Evolutionary conservation across 2,797 vertebrate genomes (phyloP).

Genomic region (Delichon dasypus): DNA sequence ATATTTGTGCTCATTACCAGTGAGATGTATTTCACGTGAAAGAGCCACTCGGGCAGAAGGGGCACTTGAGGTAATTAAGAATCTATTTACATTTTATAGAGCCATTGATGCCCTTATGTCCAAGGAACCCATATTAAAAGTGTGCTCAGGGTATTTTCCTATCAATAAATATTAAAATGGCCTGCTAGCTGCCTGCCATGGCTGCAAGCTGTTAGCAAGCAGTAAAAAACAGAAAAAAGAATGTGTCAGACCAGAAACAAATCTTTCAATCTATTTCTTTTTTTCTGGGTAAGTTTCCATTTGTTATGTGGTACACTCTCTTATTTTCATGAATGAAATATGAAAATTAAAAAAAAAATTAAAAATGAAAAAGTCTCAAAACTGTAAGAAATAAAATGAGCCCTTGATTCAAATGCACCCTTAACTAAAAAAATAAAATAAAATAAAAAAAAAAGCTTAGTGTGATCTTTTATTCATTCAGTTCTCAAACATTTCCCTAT

Average conservation of each 20-base stretch:
- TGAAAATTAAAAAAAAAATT: neutral
- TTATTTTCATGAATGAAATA: neutral
- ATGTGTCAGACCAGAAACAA: neutral
- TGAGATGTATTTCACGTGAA: conserved; percentile 60
- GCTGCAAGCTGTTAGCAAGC: neutral
- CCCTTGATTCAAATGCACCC: neutral
- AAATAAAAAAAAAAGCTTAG: neutral
- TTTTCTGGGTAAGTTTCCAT: neutral
- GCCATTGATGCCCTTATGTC: conserved; percentile 59
- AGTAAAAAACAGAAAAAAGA: conserved; percentile 22
- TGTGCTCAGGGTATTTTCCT: conserved; percentile 48
- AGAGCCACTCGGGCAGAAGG: conserved; percentile 69
- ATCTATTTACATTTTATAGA: conserved; percentile 76
- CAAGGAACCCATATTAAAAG: conserved; percentile 53
- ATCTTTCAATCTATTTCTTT: neutral
- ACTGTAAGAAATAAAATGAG: neutral
- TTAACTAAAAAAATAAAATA: neutral
- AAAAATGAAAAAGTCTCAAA: neutral
- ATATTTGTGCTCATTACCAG: conserved; percentile 71
- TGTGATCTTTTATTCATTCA: neutral
- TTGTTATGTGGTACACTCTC: neutral
- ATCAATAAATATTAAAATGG: conserved; percentile 74
- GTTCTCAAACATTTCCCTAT: neutral
- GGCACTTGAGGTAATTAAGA: conserved; percentile 77
- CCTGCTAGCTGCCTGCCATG: conserved; percentile 25